Base-by-base conservation (phyloP, 2,797 vertebrate genomes). In the Tolypeutes matacus region DNA sequence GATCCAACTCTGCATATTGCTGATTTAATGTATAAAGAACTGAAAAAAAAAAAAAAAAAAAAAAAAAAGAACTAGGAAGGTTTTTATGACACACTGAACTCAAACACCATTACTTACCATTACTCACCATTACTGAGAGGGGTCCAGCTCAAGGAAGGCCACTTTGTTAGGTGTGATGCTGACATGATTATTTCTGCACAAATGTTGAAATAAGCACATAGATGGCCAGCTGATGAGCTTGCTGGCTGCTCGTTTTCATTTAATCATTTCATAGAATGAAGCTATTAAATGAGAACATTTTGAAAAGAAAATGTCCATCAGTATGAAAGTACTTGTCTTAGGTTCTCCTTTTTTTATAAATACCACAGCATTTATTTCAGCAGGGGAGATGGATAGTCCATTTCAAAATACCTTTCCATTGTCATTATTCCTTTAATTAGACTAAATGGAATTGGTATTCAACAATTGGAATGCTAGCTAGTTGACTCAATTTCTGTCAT, bases 281-380 rank as follows among this genome's bases (percentile, higher is more conserved):
- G 20, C 77, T 94, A 62, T 89, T 92, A 96, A 88, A 83, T 58
- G 69, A 80, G 58, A 92, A 92, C 9, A 84, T 81, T 91, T 94
- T 88, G 78, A 86, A 14, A 83, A 34, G 77, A 95, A 72, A 96
- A 73, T 91, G 7, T 72, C 21, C 25, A 17, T 94, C 27, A 83
- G 4, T 76, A 25, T 76, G 15, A 96, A 85, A 75, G 3, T 73
- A 70, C 86, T 70, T 84, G 34, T 49, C 62, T 95, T 56, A 94
- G 69, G 23, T 85, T 92, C 82, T 27, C 64, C 42, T 78, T 86
- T 67, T 39, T 82, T n/a, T 10, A 36, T 85, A 72, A 88, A 93
- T 77, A 70, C 17, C 13, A n/a, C 1, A 8, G 23, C 34, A 80
- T 91, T 95, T 96, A 65, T 86, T 93, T 65, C 0, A 70, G 86